A percentile compares a stretch with the other conserved stretches of the same genome.
Conservation (phyloP, 1,140 invertebrate genomes). For the Lasioglossum albipes region DNA sequence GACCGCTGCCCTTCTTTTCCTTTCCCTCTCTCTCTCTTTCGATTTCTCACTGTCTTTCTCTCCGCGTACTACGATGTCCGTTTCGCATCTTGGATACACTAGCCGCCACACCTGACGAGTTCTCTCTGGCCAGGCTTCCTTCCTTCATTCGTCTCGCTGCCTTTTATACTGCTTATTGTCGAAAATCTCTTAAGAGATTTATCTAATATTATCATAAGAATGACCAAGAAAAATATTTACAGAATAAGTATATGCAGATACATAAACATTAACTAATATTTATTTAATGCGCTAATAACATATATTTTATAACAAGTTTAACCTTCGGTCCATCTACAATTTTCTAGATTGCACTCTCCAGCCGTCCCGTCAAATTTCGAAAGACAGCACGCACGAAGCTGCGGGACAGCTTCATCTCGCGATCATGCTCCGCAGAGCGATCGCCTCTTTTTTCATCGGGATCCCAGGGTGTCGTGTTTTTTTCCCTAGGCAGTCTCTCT, state of each 20-base stretch:
- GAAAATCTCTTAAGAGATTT: no score
- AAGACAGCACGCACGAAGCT: no score
- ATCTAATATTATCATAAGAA: no score
- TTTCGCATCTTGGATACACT: slow-evolving; percentile 28
- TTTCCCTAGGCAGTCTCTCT: slow-evolving; percentile 45
- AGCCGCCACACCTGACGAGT: background rate
- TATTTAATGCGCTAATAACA: no score
- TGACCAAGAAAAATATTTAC: no score
- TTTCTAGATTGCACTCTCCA: no score
- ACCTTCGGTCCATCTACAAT: no score
- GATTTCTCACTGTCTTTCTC: background rate
- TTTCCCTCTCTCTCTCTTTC: background rate
- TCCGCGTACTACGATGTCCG: slow-evolving; percentile 9
- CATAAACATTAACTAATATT: no score
- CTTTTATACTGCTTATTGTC: no score
- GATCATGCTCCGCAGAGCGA: background rate
- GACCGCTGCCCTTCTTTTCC: background rate
- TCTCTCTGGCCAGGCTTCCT: background rate
- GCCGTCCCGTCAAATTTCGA: no score
- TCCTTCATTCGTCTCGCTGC: slow-evolving; percentile 14
- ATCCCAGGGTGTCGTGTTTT: slow-evolving; percentile 8
- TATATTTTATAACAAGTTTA: no score
- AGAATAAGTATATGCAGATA: no score
- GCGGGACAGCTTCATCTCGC: slow-evolving; percentile 29
- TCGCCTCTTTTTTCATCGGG: slow-evolving; percentile 25